Base-by-base conservation (phyloP, 2,888 invertebrate species). In the Ellobium chinense region DNA sequence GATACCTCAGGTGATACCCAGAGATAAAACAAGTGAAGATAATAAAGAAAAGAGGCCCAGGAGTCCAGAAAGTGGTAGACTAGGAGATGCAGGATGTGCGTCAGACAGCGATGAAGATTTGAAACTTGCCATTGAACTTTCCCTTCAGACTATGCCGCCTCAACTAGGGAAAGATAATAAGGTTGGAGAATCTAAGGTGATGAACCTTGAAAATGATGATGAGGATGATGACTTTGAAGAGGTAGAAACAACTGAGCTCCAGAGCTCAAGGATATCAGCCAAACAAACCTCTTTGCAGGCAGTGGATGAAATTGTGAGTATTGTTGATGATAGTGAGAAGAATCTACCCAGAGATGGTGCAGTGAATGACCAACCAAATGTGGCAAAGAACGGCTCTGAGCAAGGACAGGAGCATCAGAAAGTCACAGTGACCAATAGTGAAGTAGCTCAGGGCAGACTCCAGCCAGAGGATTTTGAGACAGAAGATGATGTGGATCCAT, bases 111-210 rank as follows among this genome's bases (percentile, higher is more conserved):
- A 86, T 73, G 83, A 78, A 63, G 84, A 86, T 31, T 72, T 86
- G 65, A 85, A 86, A 77, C 36, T 83, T 37, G 86, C 87, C 2
- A 87, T 85, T 62, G 83, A 82, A 65, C 72, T 83, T n/a, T 87
- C 87, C 29, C 60, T 87, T 31, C 80, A 80, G 34, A 39, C 69
- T 31, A 69, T 18, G 9, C 7, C 7, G 18, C 9, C 7, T 18
- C 9, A 46, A 46, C 9, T 7, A 7, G 18, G 18, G 9, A 46
- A 12, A 46, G 7, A 7, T 46, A 18, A 7, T 18, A 46, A 46
- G 18, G 18, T 12, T 12, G 46, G 9, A 12, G 9, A 12, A 18
- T 46, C 46, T 60, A 7, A 7, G 21, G 60, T 60, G n/a, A 14
- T n/a, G n/a, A 60, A 5, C 7, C 24, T 24, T 7, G 60, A 60